These are phyloP conservation scores for Montipora capricornis DNA, from an alignment of 64 coral and sea anemone genomes.

Conservation along the genomic window DNA sequence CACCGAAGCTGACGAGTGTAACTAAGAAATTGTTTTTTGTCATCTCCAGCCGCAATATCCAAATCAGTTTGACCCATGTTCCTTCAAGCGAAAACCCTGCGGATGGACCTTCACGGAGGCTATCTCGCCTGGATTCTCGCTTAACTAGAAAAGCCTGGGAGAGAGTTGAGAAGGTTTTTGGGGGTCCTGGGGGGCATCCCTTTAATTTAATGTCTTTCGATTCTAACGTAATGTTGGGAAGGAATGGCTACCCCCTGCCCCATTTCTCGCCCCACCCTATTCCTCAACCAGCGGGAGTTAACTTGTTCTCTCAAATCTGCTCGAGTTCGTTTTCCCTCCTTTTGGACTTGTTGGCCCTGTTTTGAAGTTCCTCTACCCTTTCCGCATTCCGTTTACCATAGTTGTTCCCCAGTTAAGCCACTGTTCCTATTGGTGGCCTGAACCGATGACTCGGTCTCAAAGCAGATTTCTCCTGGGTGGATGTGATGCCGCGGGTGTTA, in stretches of 20 bases:
- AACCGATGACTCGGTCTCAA: conserved; percentile 6
- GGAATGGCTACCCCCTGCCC: neutral
- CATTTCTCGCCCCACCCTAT: too few relatives aligned
- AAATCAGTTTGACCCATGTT: conserved; percentile 5
- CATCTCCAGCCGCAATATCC: neutral
- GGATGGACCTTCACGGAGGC: neutral
- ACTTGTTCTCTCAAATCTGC: conserved; percentile 41
- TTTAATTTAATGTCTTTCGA: conserved; percentile 39
- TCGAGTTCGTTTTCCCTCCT: neutral
- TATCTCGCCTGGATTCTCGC: neutral
- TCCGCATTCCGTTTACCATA: neutral
- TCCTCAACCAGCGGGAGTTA: neutral
- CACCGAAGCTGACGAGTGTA: too few relatives aligned
- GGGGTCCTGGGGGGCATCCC: neutral
- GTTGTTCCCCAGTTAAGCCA: conserved; percentile 21
- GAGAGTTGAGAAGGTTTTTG: neutral
- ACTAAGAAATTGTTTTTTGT: neutral
- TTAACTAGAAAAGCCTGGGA: neutral
- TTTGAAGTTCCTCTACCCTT: conserved; percentile 25
- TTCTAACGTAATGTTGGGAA: neutral
- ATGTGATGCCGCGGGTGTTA: neutral
- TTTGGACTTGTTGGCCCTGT: neutral
- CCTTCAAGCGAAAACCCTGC: neutral
- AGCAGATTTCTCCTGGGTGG: conserved; percentile 14
- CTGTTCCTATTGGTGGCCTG: conserved; percentile 36